Base-by-base conservation (phyloP, 2,797 vertebrate genomes). In the Sebastes vulpes region DNA sequence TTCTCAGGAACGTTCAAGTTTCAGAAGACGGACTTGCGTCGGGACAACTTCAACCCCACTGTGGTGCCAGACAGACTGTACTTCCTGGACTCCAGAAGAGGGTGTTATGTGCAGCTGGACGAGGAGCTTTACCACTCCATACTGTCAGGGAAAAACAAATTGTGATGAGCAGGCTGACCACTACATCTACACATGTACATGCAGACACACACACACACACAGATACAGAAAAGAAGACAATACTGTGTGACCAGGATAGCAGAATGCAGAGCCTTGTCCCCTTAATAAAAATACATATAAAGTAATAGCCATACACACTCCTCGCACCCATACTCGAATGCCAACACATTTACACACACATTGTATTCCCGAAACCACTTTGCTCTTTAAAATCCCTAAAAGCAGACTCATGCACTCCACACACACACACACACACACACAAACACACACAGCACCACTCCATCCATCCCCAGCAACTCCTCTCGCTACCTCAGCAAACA, bases 1-100 rank as follows among this genome's bases (percentile, higher is more conserved):
- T 23, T 65, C 60, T 18, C 92, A 99, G 99, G 97, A 83, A 99
- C 99, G 16, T 99, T 97, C 87, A 99, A 99, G 91, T 98, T 99
- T 93, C 98, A 98, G 96, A 99, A 99, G 95, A 95, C 91, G 3
- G 97, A 99, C 1, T 89, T 99, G 92, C 96, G 97, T 20, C 97
- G 96, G 77, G 97, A 99, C 4, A 96, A 97, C 68, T 99, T 99
- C 3, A 89, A 99, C 85, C 98, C 97, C 0, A 2, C 67, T 0
- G 9, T 89, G 0, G 95, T 99, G 81, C 97, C 96, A 29, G 98
- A 99, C 94, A 96, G 89, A 77, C 94, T 99, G 73, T 99, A 96
- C 92, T 98, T 98, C 92, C 94, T 99, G 96, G 97, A 99, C 79
- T 92, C 96, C 90, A 97, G 94, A 86, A 97, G 97, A 94, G 96